Evolutionary conservation across 2,888 invertebrate genomes (phyloP).

Genomic region (Cephus runcator): DNA sequence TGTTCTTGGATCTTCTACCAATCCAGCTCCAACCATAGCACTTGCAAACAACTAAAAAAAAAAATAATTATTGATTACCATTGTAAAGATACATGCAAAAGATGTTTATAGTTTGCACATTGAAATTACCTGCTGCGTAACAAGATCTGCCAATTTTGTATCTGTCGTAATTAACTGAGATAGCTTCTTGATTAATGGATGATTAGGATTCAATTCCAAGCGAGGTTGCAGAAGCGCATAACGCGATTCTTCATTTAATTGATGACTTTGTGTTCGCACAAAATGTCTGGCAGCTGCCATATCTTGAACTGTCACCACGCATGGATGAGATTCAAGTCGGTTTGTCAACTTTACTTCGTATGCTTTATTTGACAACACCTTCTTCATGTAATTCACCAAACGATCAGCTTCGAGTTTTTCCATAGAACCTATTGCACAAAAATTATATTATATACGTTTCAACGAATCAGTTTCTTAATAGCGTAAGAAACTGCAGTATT

Average conservation of each 20-base stretch:
- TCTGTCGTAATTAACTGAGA: conserved; percentile 79
- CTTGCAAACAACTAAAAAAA: conserved; percentile 83
- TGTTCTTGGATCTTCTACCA: conserved; percentile 90
- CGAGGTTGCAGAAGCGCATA: conserved; percentile 90
- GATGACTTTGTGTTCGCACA: conserved; percentile 86
- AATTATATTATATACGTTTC: conserved; percentile 8
- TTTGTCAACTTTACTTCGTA: conserved; percentile 85
- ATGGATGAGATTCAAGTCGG: conserved; percentile 89
- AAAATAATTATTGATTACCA: conserved; percentile 36
- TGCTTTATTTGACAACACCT: conserved; percentile 81
- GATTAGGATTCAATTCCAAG: conserved; percentile 93
- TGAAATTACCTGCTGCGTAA: conserved; percentile 80
- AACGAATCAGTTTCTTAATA: not conserved
- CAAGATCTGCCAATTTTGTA: conserved; percentile 82
- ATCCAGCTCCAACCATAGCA: conserved; percentile 94
- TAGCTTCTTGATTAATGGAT: conserved; percentile 91
- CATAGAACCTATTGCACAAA: conserved; percentile 70
- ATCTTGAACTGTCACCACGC: conserved; percentile 94
- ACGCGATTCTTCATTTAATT: conserved; percentile 84
- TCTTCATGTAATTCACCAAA: conserved; percentile 82
- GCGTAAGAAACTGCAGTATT: not conserved
- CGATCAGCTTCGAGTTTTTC: conserved; percentile 81
- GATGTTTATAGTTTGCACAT: not conserved
- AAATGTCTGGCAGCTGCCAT: conserved; percentile 98
- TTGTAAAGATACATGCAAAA: conserved; percentile 1